A percentile compares a stretch with the other conserved stretches of the same genome.
Conservation (phyloP, 2,888 invertebrate species). For the Aphidoletes aphidimyza region DNA sequence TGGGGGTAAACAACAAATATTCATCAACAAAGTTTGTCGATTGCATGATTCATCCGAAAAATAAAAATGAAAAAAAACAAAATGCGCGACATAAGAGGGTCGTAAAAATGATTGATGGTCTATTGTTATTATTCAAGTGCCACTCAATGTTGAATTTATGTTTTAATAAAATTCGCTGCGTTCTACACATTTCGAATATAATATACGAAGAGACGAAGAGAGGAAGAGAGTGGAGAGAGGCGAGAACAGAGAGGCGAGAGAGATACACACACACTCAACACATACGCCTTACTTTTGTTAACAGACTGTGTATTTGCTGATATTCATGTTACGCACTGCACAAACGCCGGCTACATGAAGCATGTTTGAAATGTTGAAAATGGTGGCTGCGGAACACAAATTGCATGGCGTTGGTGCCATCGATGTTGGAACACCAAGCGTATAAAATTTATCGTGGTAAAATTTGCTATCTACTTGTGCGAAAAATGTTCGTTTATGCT, state of each 20-base stretch:
- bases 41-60: slow-evolving; percentile 43
- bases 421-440: background rate
- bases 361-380: too few relatives aligned
- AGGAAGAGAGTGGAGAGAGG: too few relatives aligned
- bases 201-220: too few relatives aligned
- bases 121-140: slow-evolving; percentile 53
- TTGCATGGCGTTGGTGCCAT: too few relatives aligned
- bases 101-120: slow-evolving; percentile 50
- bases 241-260: too few relatives aligned
- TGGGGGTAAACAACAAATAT: background rate
- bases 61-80: background rate
- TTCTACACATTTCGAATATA: background rate
- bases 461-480: background rate
- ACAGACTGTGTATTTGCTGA: too few relatives aligned
- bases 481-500: background rate
- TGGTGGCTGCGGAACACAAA: too few relatives aligned
- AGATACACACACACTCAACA: too few relatives aligned
- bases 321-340: too few relatives aligned
- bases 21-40: slow-evolving; percentile 49
- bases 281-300: too few relatives aligned
- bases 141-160: slow-evolving; percentile 54
- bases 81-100: slow-evolving; percentile 27
- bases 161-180: slow-evolving; percentile 37
- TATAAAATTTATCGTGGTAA: slow-evolving; percentile 8
- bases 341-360: too few relatives aligned